Percentiles rank a stretch among this genome's conserved stretches.
Evolutionary conservation across 1,140 invertebrate species (phyloP).

Genomic region (Drosophila sechellia): DNA sequence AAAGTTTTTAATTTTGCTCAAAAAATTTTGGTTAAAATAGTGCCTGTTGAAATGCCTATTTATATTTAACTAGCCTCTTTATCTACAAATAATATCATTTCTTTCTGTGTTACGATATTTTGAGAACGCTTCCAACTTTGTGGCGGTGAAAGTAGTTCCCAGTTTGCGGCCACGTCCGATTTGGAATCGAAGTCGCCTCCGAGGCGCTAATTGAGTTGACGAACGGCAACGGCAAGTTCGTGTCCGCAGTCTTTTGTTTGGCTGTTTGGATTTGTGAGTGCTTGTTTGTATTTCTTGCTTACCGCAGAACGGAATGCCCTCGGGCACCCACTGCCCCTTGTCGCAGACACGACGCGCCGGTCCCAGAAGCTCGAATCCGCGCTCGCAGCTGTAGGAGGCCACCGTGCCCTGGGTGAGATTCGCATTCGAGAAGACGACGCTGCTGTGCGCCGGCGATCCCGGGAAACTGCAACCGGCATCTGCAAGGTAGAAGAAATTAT

Average conservation of each 20-base stretch:
- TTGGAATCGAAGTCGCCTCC: slow-evolving; percentile 32
- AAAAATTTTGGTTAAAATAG: not conserved
- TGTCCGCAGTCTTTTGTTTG: slow-evolving; percentile 71
- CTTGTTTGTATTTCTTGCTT: slow-evolving; percentile 85
- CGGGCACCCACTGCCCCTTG: slow-evolving; percentile 93
- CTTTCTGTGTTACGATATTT: slow-evolving; percentile 32
- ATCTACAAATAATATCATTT: not conserved
- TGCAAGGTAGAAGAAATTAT: slow-evolving; percentile 24
- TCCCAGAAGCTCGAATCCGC: slow-evolving; percentile 95
- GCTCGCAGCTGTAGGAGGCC: slow-evolving; percentile 94
- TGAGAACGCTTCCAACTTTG: slow-evolving; percentile 69
- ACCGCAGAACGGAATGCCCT: slow-evolving; percentile 97
- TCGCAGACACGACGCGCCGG: slow-evolving; percentile 92
- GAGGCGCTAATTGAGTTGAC: slow-evolving; percentile 58
- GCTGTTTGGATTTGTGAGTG: not conserved
- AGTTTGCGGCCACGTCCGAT: slow-evolving; percentile 4
- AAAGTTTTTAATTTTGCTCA: too few species aligned
- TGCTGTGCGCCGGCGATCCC: slow-evolving; percentile 95
- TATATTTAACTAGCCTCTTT: not conserved
- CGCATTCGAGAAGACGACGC: slow-evolving; percentile 91
- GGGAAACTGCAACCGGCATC: slow-evolving; percentile 90
- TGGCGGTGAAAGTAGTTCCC: slow-evolving; percentile 62
- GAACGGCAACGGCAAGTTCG: slow-evolving; percentile 57
- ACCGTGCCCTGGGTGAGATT: slow-evolving; percentile 88
- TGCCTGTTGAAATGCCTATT: not conserved